Evolutionary conservation across 2,797 vertebrate genomes (phyloP).

Genomic region (Neomorphus geoffroyi): DNA sequence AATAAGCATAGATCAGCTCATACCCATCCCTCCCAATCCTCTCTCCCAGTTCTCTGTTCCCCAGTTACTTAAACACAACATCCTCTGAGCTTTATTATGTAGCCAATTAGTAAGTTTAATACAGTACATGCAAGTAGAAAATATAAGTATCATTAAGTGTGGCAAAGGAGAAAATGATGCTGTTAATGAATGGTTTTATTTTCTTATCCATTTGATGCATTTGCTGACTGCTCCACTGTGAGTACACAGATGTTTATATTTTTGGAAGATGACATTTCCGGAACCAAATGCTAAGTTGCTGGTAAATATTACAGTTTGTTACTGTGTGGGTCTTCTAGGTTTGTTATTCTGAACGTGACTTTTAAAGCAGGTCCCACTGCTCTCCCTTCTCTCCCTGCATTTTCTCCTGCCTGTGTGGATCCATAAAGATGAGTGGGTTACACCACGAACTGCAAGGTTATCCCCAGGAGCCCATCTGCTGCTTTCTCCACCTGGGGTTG

Average conservation of each 20-base stretch:
- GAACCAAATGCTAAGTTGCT: conserved; percentile 65
- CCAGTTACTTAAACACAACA: conserved; percentile 30
- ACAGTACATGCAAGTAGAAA: conserved; percentile 35
- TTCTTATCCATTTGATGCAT: conserved; percentile 24
- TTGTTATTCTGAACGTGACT: conserved; percentile 13
- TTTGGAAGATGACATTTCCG: conserved; percentile 73
- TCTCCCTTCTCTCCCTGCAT: not conserved
- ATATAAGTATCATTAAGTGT: conserved; percentile 46
- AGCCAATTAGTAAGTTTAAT: conserved; percentile 71
- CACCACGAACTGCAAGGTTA: not conserved
- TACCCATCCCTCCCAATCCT: not conserved
- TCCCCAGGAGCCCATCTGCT: not conserved
- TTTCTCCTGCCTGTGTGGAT: not conserved
- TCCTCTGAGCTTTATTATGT: conserved; percentile 55
- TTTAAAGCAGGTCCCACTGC: not conserved
- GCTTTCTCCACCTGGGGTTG: fast-evolving
- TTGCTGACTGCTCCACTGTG: conserved; percentile 25
- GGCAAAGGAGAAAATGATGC: not conserved
- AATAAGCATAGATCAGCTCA: not conserved
- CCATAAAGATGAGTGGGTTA: not conserved
- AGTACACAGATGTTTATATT: conserved; percentile 62
- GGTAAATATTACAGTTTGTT: conserved; percentile 69
- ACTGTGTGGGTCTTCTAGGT: conserved; percentile 17
- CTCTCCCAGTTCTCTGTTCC: not conserved
- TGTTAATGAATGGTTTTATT: conserved; percentile 7